These are phyloP conservation scores for Illadopsis cleaveri DNA, from an alignment of 2,113 vertebrate genomes.

Conservation along the genomic window DNA sequence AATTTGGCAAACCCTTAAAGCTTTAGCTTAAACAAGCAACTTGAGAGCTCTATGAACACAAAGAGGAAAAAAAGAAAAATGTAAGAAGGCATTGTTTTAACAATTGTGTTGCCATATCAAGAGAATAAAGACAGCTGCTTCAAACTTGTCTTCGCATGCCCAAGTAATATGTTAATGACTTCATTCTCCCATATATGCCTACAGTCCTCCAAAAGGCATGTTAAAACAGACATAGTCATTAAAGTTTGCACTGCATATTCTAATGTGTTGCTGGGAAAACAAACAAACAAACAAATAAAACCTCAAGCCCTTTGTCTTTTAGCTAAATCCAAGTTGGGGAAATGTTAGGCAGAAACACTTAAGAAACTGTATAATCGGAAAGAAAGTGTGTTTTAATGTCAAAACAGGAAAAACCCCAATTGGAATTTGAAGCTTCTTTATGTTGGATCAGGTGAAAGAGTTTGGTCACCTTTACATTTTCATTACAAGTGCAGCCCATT, in stretches of 20 bases:
- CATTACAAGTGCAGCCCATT: background rate
- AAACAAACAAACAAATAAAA: conserved; percentile 61
- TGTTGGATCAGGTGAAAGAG: background rate
- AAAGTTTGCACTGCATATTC: conserved; percentile 63
- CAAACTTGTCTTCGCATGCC: conserved; percentile 55
- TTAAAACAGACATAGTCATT: conserved; percentile 67
- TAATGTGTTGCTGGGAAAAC: conserved; percentile 55
- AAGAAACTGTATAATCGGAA: conserved; percentile 21
- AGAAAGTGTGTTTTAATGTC: background rate
- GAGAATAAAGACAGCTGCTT: conserved; percentile 38
- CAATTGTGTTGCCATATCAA: conserved; percentile 47
- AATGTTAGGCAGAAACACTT: conserved; percentile 39
- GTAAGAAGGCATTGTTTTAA: conserved; percentile 33
- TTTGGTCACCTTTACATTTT: background rate
- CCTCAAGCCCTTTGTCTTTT: conserved; percentile 53
- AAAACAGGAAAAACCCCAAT: background rate
- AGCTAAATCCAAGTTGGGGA: conserved; percentile 66
- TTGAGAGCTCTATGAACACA: background rate
- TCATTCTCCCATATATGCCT: conserved; percentile 39
- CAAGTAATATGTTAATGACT: conserved; percentile 47
- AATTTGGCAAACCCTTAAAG: background rate
- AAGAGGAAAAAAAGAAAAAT: background rate
- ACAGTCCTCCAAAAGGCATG: conserved; percentile 58
- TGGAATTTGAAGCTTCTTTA: background rate
- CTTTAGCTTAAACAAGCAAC: background rate